Conservation (phyloP, 2,113 vertebrate genomes). For the Mionectes macconnelli region DNA sequence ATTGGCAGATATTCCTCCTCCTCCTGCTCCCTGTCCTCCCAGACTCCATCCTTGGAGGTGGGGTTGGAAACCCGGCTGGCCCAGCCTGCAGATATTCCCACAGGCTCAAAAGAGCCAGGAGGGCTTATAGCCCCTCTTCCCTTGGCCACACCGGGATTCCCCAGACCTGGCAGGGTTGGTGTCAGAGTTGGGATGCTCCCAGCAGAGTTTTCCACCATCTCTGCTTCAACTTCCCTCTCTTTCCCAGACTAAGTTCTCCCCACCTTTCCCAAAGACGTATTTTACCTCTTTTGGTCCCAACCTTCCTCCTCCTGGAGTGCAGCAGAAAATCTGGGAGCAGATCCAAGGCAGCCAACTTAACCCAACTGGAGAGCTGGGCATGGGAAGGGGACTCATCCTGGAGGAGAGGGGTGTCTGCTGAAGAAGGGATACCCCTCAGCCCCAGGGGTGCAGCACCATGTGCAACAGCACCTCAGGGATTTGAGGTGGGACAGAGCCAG, state of each 20-base stretch:
- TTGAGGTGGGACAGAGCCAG: not conserved
- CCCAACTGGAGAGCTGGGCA: not conserved
- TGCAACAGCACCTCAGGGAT: not conserved
- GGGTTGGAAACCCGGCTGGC: not conserved
- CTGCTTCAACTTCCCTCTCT: not conserved
- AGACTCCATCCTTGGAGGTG: not conserved
- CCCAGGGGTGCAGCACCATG: too few species aligned
- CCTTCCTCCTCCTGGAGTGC: not conserved
- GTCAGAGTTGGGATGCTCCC: not conserved
- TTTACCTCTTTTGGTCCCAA: not conserved
- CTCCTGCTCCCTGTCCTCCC: not conserved
- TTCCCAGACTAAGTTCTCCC: not conserved
- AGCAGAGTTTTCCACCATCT: rapidly evolving
- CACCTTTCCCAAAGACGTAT: not conserved
- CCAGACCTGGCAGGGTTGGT: not conserved
- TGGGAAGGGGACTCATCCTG: not conserved
- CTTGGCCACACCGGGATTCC: not conserved
- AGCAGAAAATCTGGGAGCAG: not conserved
- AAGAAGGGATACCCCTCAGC: too few species aligned
- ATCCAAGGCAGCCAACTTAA: not conserved
- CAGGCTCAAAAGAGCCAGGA: rapidly evolving
- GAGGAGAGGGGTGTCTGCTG: not conserved
- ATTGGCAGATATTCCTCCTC: not conserved
- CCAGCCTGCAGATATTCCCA: not conserved
- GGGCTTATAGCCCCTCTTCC: not conserved